Conservation (phyloP, 2,797 vertebrate species). For the Pteropus rufus region DNA sequence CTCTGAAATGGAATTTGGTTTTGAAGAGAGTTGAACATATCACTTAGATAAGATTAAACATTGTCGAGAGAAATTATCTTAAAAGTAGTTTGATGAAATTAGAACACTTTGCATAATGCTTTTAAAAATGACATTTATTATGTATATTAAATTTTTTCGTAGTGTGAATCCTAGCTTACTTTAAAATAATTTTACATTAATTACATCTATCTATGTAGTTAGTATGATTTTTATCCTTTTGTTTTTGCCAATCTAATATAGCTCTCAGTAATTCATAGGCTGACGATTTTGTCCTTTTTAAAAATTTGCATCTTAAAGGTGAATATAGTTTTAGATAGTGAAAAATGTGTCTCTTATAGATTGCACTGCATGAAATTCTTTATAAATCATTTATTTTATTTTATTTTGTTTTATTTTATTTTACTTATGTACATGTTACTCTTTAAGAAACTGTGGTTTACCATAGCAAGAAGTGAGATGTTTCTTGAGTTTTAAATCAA, state of each 20-base stretch:
- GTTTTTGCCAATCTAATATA: background rate
- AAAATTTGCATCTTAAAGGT: background rate
- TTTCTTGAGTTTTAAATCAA: background rate
- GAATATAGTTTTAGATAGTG: background rate
- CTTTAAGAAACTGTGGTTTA: background rate
- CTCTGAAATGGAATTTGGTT: constrained; percentile 24
- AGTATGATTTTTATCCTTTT: background rate
- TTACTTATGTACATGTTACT: background rate
- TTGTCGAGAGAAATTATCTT: constrained; percentile 9
- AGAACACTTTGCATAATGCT: background rate
- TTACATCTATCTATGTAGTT: background rate
- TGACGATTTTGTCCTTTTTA: background rate
- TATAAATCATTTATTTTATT: background rate
- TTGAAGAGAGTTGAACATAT: background rate
- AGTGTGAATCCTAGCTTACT: background rate
- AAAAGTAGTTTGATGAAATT: constrained; percentile 3
- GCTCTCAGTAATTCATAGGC: background rate
- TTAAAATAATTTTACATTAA: constrained; percentile 14
- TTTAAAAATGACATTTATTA: background rate
- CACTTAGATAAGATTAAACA: constrained; percentile 27
- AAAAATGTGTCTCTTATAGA: background rate
- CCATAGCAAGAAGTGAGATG: background rate
- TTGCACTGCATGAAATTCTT: background rate
- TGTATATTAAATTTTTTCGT: background rate
- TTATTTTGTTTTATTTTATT: background rate